Evolutionary conservation across 2,113 vertebrate genomes (phyloP).

Genomic region (Chloropsis cyanopogon): DNA sequence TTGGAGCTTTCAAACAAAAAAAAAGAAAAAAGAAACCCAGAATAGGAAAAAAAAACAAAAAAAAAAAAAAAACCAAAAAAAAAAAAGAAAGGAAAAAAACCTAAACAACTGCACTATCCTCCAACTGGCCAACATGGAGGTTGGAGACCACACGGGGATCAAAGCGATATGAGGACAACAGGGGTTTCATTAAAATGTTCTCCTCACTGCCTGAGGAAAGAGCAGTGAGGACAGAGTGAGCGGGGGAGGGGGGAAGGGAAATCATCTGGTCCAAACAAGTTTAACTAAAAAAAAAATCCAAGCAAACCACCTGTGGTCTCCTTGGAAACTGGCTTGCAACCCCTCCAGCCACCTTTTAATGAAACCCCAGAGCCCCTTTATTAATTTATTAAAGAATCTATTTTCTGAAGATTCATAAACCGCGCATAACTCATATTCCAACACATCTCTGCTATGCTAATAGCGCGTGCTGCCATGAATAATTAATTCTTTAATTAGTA

Average conservation of each 20-base stretch:
- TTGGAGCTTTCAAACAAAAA: constrained; percentile 71
- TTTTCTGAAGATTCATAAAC: constrained; percentile 90
- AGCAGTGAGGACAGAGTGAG: constrained; percentile 78
- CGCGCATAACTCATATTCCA: constrained; percentile 80
- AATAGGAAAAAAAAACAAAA: not conserved
- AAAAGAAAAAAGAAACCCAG: not conserved
- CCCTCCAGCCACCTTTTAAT: constrained; percentile 96
- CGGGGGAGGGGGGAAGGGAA: constrained; percentile 75
- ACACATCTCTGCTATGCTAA: constrained; percentile 84
- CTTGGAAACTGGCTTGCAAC: constrained; percentile 86
- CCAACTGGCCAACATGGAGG: constrained; percentile 75
- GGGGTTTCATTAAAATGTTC: constrained; percentile 91
- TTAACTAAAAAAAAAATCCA: constrained; percentile 81
- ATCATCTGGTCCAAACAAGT: constrained; percentile 89
- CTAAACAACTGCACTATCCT: constrained; percentile 67
- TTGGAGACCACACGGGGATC: constrained; percentile 81
- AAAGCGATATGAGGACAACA: constrained; percentile 87
- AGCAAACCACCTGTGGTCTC: constrained; percentile 91
- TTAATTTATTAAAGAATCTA: constrained; percentile 92
- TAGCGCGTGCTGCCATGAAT: constrained; percentile 77
- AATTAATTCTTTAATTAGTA: constrained; percentile 90
- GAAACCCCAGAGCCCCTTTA: constrained; percentile 91
- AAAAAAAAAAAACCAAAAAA: not conserved
- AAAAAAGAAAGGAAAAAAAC: not conserved
- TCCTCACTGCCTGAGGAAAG: constrained; percentile 81